phyloP scores from a whole-genome alignment of 2,797 vertebrate species.

The Melanogrammus aeglefinus region DNA sequence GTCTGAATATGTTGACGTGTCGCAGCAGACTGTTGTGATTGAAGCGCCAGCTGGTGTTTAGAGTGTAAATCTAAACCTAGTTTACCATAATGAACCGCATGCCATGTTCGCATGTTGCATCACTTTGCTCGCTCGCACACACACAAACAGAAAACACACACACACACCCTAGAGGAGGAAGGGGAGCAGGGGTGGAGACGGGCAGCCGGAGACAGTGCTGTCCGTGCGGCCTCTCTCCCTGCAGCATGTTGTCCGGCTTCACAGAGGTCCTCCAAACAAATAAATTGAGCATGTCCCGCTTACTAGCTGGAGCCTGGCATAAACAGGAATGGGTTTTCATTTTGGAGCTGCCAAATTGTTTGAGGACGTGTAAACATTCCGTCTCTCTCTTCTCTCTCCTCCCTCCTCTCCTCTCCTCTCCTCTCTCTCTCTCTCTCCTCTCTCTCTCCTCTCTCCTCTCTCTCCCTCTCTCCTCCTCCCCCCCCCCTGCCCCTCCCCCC shows the following conservation, averaged over 20 bases:
- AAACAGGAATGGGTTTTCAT: constrained; percentile 31
- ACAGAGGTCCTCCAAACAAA: constrained; percentile 43
- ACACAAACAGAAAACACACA: no score
- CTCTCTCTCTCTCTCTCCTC: no score
- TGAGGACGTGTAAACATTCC: constrained; percentile 46
- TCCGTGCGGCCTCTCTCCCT: constrained; percentile 40
- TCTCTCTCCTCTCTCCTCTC: no score
- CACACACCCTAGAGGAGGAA: constrained; percentile 11
- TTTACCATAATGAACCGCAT: constrained; percentile 61
- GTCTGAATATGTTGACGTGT: constrained; percentile 62
- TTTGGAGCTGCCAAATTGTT: constrained; percentile 47
- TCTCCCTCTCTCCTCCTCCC: not conserved
- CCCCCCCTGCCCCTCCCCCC: no score
- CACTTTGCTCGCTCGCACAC: constrained; percentile 37
- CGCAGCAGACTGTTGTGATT: constrained; percentile 65
- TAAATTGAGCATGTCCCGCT: constrained; percentile 40
- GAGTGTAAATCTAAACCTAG: constrained; percentile 63
- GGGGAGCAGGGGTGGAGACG: not conserved
- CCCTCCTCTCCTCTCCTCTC: no score
- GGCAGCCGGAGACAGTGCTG: not conserved
- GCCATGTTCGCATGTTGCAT: constrained; percentile 48
- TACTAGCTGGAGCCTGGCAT: constrained; percentile 41
- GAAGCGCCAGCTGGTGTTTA: constrained; percentile 74
- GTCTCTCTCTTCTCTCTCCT: no score
- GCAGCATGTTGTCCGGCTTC: constrained; percentile 57